Evolutionary conservation across 2,113 vertebrate genomes (phyloP), one percentile per base, ranked within the genome.

Genomic region (Pangasianodon gigas): DNA sequence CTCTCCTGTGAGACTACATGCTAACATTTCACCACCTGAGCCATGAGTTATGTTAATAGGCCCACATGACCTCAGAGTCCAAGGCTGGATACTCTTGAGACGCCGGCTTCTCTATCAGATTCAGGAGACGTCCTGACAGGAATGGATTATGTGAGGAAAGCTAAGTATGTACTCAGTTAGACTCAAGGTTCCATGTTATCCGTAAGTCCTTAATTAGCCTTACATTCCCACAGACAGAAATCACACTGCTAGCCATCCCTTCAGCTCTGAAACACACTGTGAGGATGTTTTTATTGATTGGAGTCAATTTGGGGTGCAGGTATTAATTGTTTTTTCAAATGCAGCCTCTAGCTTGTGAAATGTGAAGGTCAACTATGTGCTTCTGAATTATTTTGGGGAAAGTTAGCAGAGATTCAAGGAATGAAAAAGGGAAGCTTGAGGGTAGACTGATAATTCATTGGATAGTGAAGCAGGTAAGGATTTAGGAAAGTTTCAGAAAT

Each of bases 121-220:
- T n/a, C 65, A 18, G 21, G 48, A 82, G 87, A 41, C 71, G 77
- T 84, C 37, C 71, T 74, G 91, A 91, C 81, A 52, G 81, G 86
- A 84, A 81, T 60, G 62, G 83, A 84, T 32, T 60, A 84, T 56
- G 71, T 85, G 71, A 56, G 87, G 85, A 60, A 56, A 67, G 79
- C 80, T 83, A 69, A 89, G 69, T 56, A 85, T 11, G 67, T 65
- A 92, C 60, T 51, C 83, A 82, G 85, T n/a, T 67, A 82, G 65
- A 81, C 60, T 89, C 37, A 58, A 87, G 88, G 89, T 90, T 92
- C 82, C 87, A 87, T 52, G 32, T 62, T 74, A 79, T 88, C 86
- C 91, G 87, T 88, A 86, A 87, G 69, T 90, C 74, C 85, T 85
- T 92, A 90, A 91, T 91, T n/a, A 91, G 87, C 87, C 89, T 87